Conservation (phyloP, 2,888 invertebrate genomes). For the Chaetoderma sp. region DNA sequence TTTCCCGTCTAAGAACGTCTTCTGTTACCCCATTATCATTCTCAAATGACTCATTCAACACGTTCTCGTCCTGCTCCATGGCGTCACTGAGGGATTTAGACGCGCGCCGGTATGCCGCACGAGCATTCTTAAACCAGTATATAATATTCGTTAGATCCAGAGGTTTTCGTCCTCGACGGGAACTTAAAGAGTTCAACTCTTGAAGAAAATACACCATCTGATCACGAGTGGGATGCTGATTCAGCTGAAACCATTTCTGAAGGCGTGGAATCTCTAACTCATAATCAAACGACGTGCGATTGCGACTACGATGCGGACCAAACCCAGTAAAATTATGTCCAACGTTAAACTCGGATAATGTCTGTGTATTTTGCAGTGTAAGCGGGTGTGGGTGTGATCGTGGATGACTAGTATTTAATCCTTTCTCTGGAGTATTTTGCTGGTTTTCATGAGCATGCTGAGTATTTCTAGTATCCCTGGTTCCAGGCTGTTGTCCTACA, state of each 20-base stretch:
- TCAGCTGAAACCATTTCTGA: constrained; percentile 96
- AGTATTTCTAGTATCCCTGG: too few relatives aligned
- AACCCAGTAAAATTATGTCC: too few relatives aligned
- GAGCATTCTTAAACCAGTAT: constrained; percentile 89
- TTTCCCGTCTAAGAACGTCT: neutral
- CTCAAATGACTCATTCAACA: neutral
- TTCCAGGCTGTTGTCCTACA: too few relatives aligned
- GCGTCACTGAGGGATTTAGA: constrained; percentile 53
- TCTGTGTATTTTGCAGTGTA: constrained; percentile 48
- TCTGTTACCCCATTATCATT: neutral
- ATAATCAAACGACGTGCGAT: constrained; percentile 97
- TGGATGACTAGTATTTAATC: constrained; percentile 7
- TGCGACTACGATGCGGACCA: too few relatives aligned
- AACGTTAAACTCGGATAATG: too few relatives aligned
- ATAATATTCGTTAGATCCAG: constrained; percentile 96
- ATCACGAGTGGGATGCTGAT: constrained; percentile 96
- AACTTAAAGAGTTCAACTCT: constrained; percentile 91
- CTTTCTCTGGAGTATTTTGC: neutral
- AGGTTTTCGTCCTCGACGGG: constrained; percentile 85
- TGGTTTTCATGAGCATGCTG: neutral
- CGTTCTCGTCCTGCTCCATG: constrained; percentile 54
- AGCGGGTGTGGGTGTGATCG: constrained; percentile 35
- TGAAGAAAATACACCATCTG: constrained; percentile 96
- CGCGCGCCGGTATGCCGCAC: constrained; percentile 94
- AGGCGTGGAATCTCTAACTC: constrained; percentile 95